phyloP scores from a whole-genome alignment of 2,797 vertebrate species.

The Cirrhinus mrigala region DNA sequence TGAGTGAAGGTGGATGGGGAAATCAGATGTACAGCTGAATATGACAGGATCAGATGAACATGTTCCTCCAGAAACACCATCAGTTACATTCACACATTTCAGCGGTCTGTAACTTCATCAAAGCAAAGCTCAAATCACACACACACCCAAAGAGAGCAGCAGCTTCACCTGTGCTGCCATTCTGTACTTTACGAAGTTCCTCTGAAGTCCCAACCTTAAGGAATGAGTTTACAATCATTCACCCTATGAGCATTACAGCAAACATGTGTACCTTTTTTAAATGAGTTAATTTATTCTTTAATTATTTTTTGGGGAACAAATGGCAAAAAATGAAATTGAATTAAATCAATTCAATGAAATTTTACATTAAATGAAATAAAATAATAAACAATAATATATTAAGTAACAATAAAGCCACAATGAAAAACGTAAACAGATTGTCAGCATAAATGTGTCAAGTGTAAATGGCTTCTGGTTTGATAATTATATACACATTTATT shows the following conservation, averaged over 20 bases:
- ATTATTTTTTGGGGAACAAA: background rate
- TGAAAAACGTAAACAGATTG: no score
- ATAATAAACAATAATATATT: no score
- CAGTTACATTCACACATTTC: background rate
- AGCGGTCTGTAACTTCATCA: background rate
- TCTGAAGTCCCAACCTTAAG: slow-evolving; percentile 56
- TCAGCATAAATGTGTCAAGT: background rate
- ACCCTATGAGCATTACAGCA: background rate
- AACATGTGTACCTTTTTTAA: no score
- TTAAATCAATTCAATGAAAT: no score
- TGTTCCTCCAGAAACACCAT: background rate
- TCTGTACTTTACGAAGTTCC: slow-evolving; percentile 78
- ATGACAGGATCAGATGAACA: slow-evolving; percentile 30
- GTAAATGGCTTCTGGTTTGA: background rate
- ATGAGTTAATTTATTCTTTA: background rate
- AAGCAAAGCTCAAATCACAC: slow-evolving; percentile 31
- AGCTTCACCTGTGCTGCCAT: slow-evolving; percentile 85
- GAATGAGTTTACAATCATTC: slow-evolving; percentile 13
- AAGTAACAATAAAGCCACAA: no score
- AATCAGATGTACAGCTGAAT: background rate
- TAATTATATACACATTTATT: no score
- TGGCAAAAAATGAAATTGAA: background rate
- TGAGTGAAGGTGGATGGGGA: no score
- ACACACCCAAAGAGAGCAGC: slow-evolving; percentile 63
- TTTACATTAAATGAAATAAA: no score